Conservation (phyloP, 1,140 invertebrate species). For the Pseudomyrmex flavicornis region DNA sequence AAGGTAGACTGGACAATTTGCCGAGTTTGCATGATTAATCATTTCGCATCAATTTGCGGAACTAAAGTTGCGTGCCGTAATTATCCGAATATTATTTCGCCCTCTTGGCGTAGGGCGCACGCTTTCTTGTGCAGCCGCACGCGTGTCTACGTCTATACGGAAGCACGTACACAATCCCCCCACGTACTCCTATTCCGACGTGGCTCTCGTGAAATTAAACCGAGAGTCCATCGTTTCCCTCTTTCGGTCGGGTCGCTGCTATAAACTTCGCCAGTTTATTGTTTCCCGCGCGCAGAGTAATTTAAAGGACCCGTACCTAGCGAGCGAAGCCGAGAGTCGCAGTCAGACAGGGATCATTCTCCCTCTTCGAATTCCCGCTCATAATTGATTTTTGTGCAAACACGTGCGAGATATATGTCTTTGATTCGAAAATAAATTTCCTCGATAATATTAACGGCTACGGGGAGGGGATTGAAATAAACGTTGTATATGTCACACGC, state of each 20-base stretch:
- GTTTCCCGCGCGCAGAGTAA: constrained; percentile 70
- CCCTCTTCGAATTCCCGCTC: constrained; percentile 15
- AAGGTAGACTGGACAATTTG: constrained; percentile 45
- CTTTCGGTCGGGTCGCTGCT: constrained; percentile 56
- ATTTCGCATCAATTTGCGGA: constrained; percentile 44
- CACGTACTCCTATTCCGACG: constrained; percentile 50
- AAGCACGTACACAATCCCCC: constrained; percentile 49
- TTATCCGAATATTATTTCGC: constrained; percentile 53
- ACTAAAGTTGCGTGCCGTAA: constrained; percentile 39
- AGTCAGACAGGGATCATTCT: constrained; percentile 35
- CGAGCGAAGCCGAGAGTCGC: constrained; percentile 35
- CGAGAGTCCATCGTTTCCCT: constrained; percentile 60
- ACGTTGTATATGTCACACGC: background rate
- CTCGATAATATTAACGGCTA: too few relatives aligned
- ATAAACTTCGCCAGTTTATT: constrained; percentile 73
- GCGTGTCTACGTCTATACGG: constrained; percentile 42
- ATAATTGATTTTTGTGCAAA: constrained; percentile 50
- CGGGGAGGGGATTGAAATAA: background rate
- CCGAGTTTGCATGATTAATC: constrained; percentile 50
- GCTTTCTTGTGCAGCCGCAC: constrained; percentile 42
- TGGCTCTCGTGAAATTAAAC: constrained; percentile 71
- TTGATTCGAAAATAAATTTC: too few relatives aligned
- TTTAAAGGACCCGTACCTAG: constrained; percentile 66
- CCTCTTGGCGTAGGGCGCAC: constrained; percentile 21
- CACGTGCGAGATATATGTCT: background rate